Evolutionary conservation across 2,888 invertebrate species (phyloP).

Genomic region (Lepidochitona cinerea): DNA sequence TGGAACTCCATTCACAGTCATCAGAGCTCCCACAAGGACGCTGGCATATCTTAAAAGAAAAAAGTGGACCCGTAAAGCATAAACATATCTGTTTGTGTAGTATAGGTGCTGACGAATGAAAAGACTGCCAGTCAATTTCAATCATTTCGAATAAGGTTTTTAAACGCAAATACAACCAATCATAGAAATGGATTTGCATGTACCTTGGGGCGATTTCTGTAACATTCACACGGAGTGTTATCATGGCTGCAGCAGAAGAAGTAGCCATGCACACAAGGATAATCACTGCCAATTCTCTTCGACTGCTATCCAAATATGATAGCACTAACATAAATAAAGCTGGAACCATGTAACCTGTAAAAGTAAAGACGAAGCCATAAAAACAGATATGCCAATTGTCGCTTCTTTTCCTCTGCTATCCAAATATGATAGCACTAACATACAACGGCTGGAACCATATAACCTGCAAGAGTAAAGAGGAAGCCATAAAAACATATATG

Average conservation of each 20-base stretch:
- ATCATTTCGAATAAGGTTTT: too few relatives aligned
- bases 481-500: background rate
- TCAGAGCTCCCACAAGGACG: background rate
- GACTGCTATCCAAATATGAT: background rate
- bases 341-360: background rate
- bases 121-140: too few relatives aligned
- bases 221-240: background rate
- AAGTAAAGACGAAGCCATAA: background rate
- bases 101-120: too few relatives aligned
- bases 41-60: background rate
- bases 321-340: background rate
- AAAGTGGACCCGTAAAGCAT: background rate
- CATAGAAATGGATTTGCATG: too few relatives aligned
- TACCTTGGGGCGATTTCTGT: background rate
- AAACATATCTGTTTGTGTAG: too few relatives aligned
- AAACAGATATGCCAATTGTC: background rate
- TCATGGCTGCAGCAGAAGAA: background rate
- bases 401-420: background rate
- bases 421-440: background rate
- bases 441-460: background rate
- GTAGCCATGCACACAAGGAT: background rate
- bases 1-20: background rate
- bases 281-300: background rate
- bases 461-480: background rate
- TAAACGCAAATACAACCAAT: too few relatives aligned